Conservation (phyloP, 2,113 vertebrate species). For the Eulemur rufifrons region DNA sequence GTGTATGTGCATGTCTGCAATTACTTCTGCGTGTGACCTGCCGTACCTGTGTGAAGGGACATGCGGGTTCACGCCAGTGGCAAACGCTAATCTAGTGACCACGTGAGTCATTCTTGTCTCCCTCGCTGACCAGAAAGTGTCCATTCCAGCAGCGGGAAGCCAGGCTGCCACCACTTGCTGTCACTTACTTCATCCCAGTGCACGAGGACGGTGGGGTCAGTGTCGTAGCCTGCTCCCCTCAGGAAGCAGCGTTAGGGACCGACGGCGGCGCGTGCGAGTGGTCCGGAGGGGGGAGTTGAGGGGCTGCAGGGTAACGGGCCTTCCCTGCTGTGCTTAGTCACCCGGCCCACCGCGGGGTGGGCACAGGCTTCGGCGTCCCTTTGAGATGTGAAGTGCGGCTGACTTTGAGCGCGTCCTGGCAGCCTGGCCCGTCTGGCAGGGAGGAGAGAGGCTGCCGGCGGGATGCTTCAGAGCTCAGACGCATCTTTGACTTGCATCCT, state of each 20-base stretch:
- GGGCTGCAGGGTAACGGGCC: not conserved
- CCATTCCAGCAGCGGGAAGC: fast-evolving
- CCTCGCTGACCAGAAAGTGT: not conserved
- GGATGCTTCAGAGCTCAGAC: not conserved
- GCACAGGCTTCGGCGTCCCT: not conserved
- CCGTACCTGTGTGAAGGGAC: fast-evolving
- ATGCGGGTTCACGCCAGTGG: fast-evolving
- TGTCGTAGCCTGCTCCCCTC: fast-evolving
- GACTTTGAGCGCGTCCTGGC: not conserved
- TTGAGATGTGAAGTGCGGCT: not conserved
- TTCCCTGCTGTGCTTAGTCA: not conserved
- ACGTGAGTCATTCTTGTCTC: not conserved
- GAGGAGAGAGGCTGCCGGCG: fast-evolving
- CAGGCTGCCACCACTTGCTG: fast-evolving
- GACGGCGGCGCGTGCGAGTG: not conserved
- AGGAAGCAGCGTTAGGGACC: not conserved
- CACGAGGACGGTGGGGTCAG: fast-evolving
- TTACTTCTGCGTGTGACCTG: fast-evolving
- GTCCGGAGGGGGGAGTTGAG: not conserved
- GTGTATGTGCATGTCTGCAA: fast-evolving
- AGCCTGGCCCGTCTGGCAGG: fast-evolving
- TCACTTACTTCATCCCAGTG: fast-evolving
- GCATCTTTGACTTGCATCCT: fast-evolving
- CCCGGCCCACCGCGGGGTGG: not conserved
- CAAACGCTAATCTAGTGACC: fast-evolving